phyloP scores from a whole-genome alignment of 1,140 invertebrate genomes.

The Acromyrmex echinatior region DNA sequence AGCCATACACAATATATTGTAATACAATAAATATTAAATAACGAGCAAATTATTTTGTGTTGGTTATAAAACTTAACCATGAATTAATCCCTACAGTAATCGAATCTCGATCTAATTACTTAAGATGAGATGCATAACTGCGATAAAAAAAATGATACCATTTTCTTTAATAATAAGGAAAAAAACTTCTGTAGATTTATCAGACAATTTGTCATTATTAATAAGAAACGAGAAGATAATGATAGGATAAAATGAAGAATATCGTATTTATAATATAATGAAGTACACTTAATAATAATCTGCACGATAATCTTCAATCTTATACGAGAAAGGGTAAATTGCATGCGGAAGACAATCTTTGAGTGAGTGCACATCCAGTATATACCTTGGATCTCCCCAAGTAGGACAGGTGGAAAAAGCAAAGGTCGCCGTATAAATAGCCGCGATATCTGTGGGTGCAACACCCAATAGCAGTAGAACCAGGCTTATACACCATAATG shows the following conservation, averaged over 20 bases:
- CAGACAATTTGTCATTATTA: neutral
- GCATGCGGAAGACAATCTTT: slow-evolving; percentile 36
- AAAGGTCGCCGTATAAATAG: slow-evolving; percentile 68
- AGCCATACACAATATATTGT: neutral
- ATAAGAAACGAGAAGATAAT: slow-evolving; percentile 23
- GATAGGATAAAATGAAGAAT: neutral
- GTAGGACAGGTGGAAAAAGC: slow-evolving; percentile 53
- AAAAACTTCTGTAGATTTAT: neutral
- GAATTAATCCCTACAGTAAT: neutral
- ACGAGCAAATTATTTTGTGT: neutral
- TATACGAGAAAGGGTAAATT: slow-evolving; percentile 12
- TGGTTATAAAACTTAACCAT: neutral
- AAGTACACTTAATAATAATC: slow-evolving; percentile 25
- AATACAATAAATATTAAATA: slow-evolving; percentile 16
- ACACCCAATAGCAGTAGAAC: slow-evolving; percentile 60
- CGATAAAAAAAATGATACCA: neutral
- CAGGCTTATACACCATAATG: slow-evolving; percentile 31
- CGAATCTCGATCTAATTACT: neutral
- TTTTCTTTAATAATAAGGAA: neutral
- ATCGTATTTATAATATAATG: slow-evolving; percentile 12
- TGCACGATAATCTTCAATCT: slow-evolving; percentile 40
- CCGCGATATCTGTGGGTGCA: slow-evolving; percentile 65
- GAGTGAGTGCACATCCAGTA: neutral
- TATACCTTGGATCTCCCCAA: slow-evolving; percentile 40
- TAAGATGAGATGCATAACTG: neutral